Evolutionary conservation across 2,888 invertebrate genomes (phyloP).

Genomic region (Phortica okadai): DNA sequence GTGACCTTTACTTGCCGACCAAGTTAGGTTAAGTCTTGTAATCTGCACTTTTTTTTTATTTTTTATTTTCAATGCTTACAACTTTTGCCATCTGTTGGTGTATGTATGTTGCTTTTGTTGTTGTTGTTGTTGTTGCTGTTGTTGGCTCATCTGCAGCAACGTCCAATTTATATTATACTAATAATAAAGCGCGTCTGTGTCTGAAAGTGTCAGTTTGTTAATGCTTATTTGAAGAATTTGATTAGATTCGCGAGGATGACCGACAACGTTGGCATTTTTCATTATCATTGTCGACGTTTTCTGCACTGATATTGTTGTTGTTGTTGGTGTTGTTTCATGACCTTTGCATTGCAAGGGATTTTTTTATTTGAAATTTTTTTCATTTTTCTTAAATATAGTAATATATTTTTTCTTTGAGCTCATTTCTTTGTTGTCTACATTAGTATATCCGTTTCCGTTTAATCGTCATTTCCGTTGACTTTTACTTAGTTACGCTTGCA

Average conservation of each 20-base stretch:
- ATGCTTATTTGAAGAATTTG: constrained; percentile 28
- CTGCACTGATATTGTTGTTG: not conserved
- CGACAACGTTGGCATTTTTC: not conserved
- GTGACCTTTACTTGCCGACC: not conserved
- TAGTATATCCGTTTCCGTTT: not conserved
- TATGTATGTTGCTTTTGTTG: not conserved
- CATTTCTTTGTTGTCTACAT: not conserved
- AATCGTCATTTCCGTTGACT: not conserved
- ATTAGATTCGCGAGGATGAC: constrained; percentile 1
- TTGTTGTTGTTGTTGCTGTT: constrained; percentile 1
- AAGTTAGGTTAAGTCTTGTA: constrained; percentile 6
- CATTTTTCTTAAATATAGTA: not conserved
- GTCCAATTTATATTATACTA: not conserved
- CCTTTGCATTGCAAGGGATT: too few species aligned
- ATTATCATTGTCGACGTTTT: not conserved
- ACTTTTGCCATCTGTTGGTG: not conserved
- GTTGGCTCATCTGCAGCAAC: not conserved
- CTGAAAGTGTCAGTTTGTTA: constrained; percentile 28
- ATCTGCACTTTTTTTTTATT: constrained; percentile 4
- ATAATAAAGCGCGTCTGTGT: constrained; percentile 11
- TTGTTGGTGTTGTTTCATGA: not conserved
- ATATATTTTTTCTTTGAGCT: not conserved
- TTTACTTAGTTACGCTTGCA: not conserved
- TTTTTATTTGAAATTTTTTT: not conserved
- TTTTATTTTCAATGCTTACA: not conserved